Evolutionary conservation across 2,888 invertebrate genomes (phyloP).

Genomic region (Caenorhabditis zanzibari): DNA sequence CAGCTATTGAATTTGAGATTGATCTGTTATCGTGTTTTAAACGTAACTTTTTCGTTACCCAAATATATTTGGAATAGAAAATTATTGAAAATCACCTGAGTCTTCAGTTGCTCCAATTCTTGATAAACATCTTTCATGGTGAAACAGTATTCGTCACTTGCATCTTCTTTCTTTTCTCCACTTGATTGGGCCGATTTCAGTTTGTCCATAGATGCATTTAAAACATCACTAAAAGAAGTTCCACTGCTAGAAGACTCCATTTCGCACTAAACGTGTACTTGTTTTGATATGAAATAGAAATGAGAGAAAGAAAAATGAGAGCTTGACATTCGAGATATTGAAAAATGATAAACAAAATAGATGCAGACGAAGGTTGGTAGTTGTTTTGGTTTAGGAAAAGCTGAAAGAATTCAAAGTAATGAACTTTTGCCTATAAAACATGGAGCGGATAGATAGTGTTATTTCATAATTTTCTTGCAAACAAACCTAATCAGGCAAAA

Average conservation of each 20-base stretch:
- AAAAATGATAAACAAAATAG: background rate
- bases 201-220: background rate
- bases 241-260: background rate
- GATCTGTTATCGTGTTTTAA: background rate
- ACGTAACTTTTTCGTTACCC: background rate
- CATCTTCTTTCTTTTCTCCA: background rate
- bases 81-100: background rate
- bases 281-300: background rate
- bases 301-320: background rate
- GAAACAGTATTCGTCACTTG: background rate
- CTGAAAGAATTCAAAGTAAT: too few species aligned
- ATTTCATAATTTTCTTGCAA: too few species aligned
- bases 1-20: background rate
- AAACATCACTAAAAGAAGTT: background rate
- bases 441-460: too few species aligned
- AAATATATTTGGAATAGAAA: too few species aligned
- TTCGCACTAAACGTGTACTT: background rate
- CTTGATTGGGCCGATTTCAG: background rate
- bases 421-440: too few species aligned
- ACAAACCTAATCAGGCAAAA: too few species aligned
- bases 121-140: constrained; percentile 33
- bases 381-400: background rate
- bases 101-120: constrained; percentile 27
- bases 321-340: too few species aligned
- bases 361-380: background rate